Evolutionary conservation across 2,888 invertebrate genomes (phyloP), one percentile per base, ranked within the genome.

Genomic region (Fragum whitleyi): DNA sequence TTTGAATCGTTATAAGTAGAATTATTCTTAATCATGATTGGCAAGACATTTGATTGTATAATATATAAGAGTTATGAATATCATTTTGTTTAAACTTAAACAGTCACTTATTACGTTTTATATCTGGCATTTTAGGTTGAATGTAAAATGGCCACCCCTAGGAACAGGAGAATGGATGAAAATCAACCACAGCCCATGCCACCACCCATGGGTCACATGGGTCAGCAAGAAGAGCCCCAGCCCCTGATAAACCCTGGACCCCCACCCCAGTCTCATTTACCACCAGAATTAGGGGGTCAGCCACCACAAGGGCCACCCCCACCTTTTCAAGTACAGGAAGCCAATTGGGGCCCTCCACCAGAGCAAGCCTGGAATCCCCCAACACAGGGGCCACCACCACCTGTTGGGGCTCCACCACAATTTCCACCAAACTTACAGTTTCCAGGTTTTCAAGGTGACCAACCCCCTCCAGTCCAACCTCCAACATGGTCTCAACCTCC

Each of bases 111-210:
- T n/a, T n/a, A 36, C 3, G 32, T 6, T 36, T 36, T 36, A 9
- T 6, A 6, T 36, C 14, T n/a, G 14, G 7, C 14, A 47, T 70
- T 32, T n/a, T 81, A 89, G 89, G 88, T 89, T 81, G 89, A 89
- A 57, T 88, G 88, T 77, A 89, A 89, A 57, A 70, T 87, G 29
- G 89, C 89, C 19, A 85, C 88, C 36, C 89, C 89, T 2, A 82
- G 88, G 11, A 79, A 84, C 74, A 84, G 81, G 26, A 78, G 69
- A 23, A 69, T 62, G 7, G 53, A 11, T 32, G 68, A 61, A 14
- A 67, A 62, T 19, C 39, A 32, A 19, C 26, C 39, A 1, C 62
- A 67, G 23, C 23, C 77, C 21, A 26, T 0, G n/a, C 32, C 69
- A 16, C 69, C 51, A 29, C 69, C 69, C 11, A 51, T 53, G 65